phyloP scores from a whole-genome alignment of 1,140 invertebrate genomes.

The Aricia agestis region DNA sequence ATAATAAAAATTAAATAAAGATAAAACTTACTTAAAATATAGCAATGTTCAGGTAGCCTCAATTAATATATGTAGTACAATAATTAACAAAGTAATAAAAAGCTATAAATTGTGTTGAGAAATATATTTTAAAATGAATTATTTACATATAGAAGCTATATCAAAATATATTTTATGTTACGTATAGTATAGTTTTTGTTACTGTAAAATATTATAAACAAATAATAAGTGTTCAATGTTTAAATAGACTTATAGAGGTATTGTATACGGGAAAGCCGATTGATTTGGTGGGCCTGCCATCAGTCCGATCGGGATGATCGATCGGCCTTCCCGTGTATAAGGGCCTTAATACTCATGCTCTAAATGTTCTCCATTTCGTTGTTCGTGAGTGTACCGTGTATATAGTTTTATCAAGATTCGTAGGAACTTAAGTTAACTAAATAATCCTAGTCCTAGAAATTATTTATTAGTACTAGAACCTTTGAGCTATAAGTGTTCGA shows the following conservation, averaged over 20 bases:
- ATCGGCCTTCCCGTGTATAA: no score
- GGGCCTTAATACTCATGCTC: no score
- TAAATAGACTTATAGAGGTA: no score
- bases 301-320: no score
- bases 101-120: background rate
- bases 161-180: constrained; percentile 1
- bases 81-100: background rate
- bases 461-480: constrained; percentile 7
- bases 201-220: background rate
- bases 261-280: no score
- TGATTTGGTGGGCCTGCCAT: no score
- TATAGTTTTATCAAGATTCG: constrained; percentile 7
- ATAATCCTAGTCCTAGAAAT: constrained; percentile 8
- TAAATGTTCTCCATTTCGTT: background rate
- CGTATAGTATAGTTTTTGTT: background rate
- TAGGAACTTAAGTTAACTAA: constrained; percentile 6
- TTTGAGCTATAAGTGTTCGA: background rate
- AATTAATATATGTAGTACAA: constrained; percentile 1
- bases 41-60: background rate
- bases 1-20: background rate
- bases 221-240: constrained; percentile 3
- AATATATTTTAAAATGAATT: background rate
- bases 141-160: background rate
- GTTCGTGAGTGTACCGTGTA: background rate
- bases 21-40: background rate